Conservation (phyloP, 2,888 invertebrate species). For the Trachelus stipa region DNA sequence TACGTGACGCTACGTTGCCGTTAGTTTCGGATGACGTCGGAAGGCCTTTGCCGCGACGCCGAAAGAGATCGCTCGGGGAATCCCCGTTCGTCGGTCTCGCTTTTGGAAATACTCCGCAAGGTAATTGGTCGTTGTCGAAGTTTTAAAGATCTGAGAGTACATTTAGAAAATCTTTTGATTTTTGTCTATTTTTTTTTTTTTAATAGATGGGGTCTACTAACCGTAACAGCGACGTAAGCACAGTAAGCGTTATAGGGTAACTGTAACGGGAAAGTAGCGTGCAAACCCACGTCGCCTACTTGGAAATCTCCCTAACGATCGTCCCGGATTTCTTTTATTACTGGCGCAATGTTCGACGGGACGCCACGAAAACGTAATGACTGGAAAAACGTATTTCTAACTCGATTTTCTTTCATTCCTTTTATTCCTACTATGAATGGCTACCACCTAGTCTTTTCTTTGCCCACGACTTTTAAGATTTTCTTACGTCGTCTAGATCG, state of each 20-base stretch:
- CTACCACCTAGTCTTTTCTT: neutral
- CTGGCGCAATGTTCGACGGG: neutral
- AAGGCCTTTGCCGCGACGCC: neutral
- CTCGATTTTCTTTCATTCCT: neutral
- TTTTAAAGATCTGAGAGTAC: neutral
- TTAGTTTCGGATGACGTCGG: neutral
- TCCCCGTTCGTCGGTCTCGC: neutral
- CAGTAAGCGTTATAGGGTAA: neutral
- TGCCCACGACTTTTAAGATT: neutral
- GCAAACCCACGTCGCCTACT: constrained; percentile 4
- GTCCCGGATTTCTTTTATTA: constrained; percentile 9
- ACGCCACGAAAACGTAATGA: neutral
- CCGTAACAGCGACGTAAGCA: neutral
- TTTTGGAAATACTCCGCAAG: neutral
- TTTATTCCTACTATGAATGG: neutral
- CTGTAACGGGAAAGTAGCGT: neutral
- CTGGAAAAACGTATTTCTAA: constrained; percentile 5
- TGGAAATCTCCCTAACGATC: constrained; percentile 9
- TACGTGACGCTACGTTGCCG: neutral
- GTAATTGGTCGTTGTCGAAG: neutral
- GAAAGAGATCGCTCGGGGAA: neutral
- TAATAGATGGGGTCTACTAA: neutral
- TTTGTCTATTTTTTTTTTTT: neutral
- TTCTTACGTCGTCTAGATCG: neutral
- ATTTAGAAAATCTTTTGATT: neutral